Base-by-base conservation (phyloP, 2,888 invertebrate species). In the Noctua janthina region DNA sequence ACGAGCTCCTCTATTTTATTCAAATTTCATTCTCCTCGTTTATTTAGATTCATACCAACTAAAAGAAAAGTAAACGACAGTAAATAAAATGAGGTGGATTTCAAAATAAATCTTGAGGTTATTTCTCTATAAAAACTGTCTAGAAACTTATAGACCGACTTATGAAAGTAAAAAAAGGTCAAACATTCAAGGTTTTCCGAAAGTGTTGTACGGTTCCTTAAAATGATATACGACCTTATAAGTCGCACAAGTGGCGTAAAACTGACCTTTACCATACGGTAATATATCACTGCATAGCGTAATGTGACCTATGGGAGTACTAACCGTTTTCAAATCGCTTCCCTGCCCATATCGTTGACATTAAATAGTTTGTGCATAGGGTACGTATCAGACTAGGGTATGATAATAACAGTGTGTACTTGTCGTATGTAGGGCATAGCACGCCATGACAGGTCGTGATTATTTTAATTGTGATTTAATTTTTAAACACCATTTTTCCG, bases 301-400 rank as follows among this genome's bases (percentile, higher is more conserved):
- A 86, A 89, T 88, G 79, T 69, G 82, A n/a, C 88, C 86, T 88
- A 78, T 70, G 88, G 90, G 88, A 89, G 80, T 86, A 88, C 86
- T 89, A 82, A 88, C 82, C 82, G 82, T 72, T 88, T 89, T 80
- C 86, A 78, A 86, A 88, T 82, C 84, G 84, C 76, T 86, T 78
- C 77, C 69, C 75, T 70, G 67, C 68, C 78, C 76, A 77, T 15
- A n/a, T 51, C 66, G 75, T 82, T 88, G 88, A 88, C 86, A 88
- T 88, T 80, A 43, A 64, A 69, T 86, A 74, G 68, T 78, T 83
- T 69, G 67, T 13, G 51, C 76, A 59, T 75, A 64, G n/a, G 43
- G 62, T 64, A 43, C 20, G 66, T 64, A 62, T 66, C 10, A 69
- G 23, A 49, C 49, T 43, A 73, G 46, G 23, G 15, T 39, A 67